Conservation (phyloP, 2,797 vertebrate genomes). For the Phrynocephalus forsythii region DNA sequence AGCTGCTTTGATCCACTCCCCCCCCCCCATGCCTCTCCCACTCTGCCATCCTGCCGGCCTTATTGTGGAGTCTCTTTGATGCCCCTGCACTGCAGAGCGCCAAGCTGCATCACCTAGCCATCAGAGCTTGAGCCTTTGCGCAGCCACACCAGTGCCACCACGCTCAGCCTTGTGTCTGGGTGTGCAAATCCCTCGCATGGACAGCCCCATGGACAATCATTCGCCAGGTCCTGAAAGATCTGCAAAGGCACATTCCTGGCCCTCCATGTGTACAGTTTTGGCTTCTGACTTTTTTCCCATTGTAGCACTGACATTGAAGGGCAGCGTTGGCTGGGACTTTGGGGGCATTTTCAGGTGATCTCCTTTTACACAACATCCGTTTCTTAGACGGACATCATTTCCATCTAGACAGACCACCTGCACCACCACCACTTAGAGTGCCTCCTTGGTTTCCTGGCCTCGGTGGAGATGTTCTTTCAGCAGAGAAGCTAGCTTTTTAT, state of each 20-base stretch:
- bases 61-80: slow-evolving; percentile 24
- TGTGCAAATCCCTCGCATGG: too few relatives aligned
- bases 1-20: not conserved
- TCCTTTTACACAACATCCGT: too few relatives aligned
- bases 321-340: too few relatives aligned
- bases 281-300: not conserved
- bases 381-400: not conserved
- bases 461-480: not conserved
- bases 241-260: not conserved
- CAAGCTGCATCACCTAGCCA: not conserved
- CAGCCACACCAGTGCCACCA: not conserved
- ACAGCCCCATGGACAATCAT: too few relatives aligned
- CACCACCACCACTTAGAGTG: not conserved
- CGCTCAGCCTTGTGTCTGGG: rapidly evolving
- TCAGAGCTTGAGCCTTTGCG: not conserved
- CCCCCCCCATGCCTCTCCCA: not conserved
- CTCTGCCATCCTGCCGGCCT: not conserved
- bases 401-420: not conserved
- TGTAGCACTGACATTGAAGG: too few relatives aligned
- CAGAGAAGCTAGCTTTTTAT: not conserved
- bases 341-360: too few relatives aligned
- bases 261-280: not conserved
- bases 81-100: not conserved
- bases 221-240: not conserved
- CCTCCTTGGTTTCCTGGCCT: not conserved